phyloP scores from a whole-genome alignment of 2,888 invertebrate genomes.

The Trichopria drosophilae region DNA sequence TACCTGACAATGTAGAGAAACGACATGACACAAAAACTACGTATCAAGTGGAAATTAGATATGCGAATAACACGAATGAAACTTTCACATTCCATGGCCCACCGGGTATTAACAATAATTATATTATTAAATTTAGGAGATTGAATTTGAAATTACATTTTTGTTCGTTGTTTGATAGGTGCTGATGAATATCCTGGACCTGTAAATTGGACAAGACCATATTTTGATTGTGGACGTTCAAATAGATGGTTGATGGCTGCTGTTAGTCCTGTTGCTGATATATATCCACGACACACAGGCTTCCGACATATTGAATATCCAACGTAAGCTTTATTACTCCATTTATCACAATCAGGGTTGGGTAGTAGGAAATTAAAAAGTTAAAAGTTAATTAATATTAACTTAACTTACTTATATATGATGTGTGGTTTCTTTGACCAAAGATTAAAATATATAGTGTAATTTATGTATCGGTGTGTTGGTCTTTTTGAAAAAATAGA shows the following conservation, averaged over 20 bases:
- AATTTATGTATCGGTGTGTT: no score
- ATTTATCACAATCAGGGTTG: no score
- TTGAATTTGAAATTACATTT: conserved; percentile 29
- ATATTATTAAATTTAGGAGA: conserved; percentile 20
- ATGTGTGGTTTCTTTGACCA: no score
- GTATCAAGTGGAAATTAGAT: conserved; percentile 90
- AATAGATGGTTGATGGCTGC: conserved; percentile 96
- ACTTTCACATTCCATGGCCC: conserved; percentile 96
- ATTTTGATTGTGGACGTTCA: conserved; percentile 93
- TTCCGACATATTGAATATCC: conserved; percentile 93
- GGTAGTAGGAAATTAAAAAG: no score
- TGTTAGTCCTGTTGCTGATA: conserved; percentile 92
- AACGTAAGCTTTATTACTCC: conserved; percentile 68
- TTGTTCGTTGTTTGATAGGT: conserved; percentile 54
- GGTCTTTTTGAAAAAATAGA: no score
- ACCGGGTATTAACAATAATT: conserved; percentile 63
- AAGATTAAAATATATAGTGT: no score
- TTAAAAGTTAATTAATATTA: no score
- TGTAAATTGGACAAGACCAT: conserved; percentile 91
- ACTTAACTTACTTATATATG: no score
- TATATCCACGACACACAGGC: conserved; percentile 90
- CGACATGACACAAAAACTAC: conserved; percentile 90
- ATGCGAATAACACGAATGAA: conserved; percentile 92
- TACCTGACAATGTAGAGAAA: conserved; percentile 82
- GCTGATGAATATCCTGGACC: conserved; percentile 91